phyloP scores from a whole-genome alignment of 2,888 invertebrate species.

The Metopia argyrocephala region DNA sequence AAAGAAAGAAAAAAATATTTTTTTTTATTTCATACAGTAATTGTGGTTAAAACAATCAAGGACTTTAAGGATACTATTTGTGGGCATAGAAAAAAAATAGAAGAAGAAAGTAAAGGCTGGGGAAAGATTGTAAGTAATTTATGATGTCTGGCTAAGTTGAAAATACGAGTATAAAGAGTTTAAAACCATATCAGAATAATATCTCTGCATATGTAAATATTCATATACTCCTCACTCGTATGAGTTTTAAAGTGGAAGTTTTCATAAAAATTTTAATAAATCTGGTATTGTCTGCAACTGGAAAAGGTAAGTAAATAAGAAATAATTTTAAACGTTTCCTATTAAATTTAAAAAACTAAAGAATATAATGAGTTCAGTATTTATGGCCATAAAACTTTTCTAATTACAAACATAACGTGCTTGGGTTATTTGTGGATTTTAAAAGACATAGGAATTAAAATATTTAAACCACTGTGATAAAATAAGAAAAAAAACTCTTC shows the following conservation, averaged over 20 bases:
- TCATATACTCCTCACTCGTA: not conserved
- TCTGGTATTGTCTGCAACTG: conserved; percentile 16
- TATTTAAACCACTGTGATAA: too few relatives aligned
- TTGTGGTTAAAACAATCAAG: conserved; percentile 59
- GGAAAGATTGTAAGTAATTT: conserved; percentile 40
- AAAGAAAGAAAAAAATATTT: conserved; percentile 25
- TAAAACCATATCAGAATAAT: conserved; percentile 17
- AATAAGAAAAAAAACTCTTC: too few relatives aligned
- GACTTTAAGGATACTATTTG: conserved; percentile 30
- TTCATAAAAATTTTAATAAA: conserved; percentile 30
- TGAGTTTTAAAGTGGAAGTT: conserved; percentile 1
- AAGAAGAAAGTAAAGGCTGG: not conserved
- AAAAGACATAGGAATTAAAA: too few relatives aligned
- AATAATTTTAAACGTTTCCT: too few relatives aligned
- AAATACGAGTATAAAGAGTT: too few relatives aligned
- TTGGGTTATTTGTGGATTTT: too few relatives aligned
- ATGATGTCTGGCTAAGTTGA: conserved; percentile 50
- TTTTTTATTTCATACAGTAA: conserved; percentile 34
- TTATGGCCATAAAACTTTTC: too few relatives aligned
- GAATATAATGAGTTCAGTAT: too few relatives aligned
- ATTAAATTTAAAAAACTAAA: too few relatives aligned
- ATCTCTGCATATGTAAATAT: not conserved
- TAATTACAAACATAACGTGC: too few relatives aligned
- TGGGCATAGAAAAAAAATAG: not conserved
- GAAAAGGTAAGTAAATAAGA: too few relatives aligned